Percentiles rank a stretch among this genome's conserved stretches.
phyloP scores from a whole-genome alignment of 92 coral and sea anemone species.

The Umimayanthus kanabou region DNA sequence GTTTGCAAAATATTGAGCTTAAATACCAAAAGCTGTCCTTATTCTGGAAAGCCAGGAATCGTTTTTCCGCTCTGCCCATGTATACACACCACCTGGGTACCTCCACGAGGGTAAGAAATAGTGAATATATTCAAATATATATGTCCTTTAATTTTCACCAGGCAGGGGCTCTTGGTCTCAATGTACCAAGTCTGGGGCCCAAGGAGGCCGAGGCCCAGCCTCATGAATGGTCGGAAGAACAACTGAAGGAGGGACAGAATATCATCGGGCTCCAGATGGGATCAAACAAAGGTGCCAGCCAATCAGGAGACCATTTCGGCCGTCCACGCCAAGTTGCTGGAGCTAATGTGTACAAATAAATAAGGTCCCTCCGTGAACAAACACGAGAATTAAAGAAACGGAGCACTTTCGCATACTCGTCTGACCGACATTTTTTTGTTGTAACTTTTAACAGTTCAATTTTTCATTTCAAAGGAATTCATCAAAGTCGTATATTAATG shows the following conservation, averaged over 20 bases:
- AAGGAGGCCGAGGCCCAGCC: slow-evolving; percentile 74
- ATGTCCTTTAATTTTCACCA: neutral
- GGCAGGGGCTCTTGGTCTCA: slow-evolving; percentile 47
- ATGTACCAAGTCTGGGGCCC: slow-evolving; percentile 70
- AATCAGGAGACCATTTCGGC: slow-evolving; percentile 75
- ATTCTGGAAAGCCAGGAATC: too few relatives aligned
- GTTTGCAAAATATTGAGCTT: too few relatives aligned
- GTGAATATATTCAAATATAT: too few relatives aligned
- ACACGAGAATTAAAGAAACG: neutral
- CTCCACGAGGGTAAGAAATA: too few relatives aligned
- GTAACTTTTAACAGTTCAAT: neutral
- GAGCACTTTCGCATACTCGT: neutral
- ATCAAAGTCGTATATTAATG: too few relatives aligned
- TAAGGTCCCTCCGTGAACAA: neutral
- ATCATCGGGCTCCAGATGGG: slow-evolving; percentile 92
- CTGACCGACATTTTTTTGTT: neutral
- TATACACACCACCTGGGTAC: too few relatives aligned
- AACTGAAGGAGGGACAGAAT: slow-evolving; percentile 67
- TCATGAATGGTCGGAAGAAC: slow-evolving; percentile 75
- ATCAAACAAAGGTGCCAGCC: slow-evolving; percentile 74
- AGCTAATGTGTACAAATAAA: slow-evolving; percentile 63
- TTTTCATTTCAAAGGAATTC: too few relatives aligned
- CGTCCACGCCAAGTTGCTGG: slow-evolving; percentile 79
- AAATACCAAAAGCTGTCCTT: too few relatives aligned
- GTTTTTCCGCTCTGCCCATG: too few relatives aligned